Evolutionary conservation across 1,140 invertebrate species (phyloP), one percentile per base, ranked within the genome.

Genomic region (Papilio aristodemus): DNA sequence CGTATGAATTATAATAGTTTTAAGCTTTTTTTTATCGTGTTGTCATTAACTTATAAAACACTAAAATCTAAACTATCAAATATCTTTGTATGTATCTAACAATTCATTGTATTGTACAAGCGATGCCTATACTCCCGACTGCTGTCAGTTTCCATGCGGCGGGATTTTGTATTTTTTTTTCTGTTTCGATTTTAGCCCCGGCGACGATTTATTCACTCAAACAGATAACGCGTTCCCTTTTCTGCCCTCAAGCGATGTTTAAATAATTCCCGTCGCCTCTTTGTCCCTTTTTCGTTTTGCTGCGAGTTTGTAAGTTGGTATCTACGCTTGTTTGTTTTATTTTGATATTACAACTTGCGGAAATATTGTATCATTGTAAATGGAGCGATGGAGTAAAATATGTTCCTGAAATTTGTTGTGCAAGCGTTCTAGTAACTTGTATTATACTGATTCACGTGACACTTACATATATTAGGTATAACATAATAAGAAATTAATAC

Each of bases 121-220:
- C 13, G 13, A 50, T 19, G 57, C 57, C 36, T 62, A 64, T 46
- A 57, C 17, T 64, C 43, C 63, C 32, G 36, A 1, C 9, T 8
- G 13, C 38, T n/a, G 25, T 59, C 27, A 50, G 46, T 11, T 62
- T 66, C 69, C 64, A 64, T 68, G 66, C 17, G 62, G 57, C 41
- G 25, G 70, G 37, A 43, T 60, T 70, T 73, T 69, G 68, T 46
- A 67, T 70, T 74, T 77, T 73, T 77, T 76, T 58, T 58, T 58
- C 10, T 41, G 14, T 41, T 66, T 25, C 32, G 66, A 43, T 14
- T 60, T 43, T 64, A 54, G 64, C 54, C 59, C 68, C 75, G 71
- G 70, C 70, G 71, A 77, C 82, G 77, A 85, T 84, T 86, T 86
- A 84, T 86, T 83, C 76, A 77, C 70, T 74, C 71, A 74, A 72